Percentiles rank a stretch among this genome's conserved stretches.
phyloP scores from a whole-genome alignment of 2,113 vertebrate species.

The Tor tambroides region DNA sequence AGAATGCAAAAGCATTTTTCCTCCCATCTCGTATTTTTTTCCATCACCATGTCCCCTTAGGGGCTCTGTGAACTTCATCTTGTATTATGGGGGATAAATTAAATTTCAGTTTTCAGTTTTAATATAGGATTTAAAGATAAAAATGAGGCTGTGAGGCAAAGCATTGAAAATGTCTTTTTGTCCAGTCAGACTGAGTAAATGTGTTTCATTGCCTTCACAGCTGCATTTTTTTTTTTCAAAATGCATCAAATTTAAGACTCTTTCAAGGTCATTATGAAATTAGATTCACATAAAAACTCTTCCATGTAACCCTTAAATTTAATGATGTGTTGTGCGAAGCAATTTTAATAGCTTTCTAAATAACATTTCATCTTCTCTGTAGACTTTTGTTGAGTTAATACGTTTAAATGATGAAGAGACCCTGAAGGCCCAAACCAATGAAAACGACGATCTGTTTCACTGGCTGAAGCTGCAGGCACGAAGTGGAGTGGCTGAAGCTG shows the following conservation, averaged over 20 bases:
- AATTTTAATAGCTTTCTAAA: background rate
- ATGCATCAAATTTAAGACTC: background rate
- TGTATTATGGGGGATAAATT: background rate
- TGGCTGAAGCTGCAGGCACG: conserved; percentile 79
- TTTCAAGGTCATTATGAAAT: background rate
- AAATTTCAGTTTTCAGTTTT: background rate
- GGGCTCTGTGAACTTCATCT: background rate
- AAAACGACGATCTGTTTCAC: conserved; percentile 78
- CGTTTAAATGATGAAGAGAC: conserved; percentile 73
- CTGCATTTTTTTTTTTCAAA: too few relatives aligned
- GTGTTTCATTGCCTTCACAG: too few relatives aligned
- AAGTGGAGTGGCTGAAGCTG: conserved; percentile 74
- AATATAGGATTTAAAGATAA: background rate
- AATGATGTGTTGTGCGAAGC: background rate
- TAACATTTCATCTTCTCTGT: conserved; percentile 4
- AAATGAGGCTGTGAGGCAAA: background rate
- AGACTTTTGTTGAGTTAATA: conserved; percentile 79
- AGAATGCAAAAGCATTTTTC: background rate
- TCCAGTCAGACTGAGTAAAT: too few relatives aligned
- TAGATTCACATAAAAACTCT: background rate
- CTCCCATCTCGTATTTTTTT: background rate
- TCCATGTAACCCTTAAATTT: too few relatives aligned
- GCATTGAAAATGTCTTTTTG: background rate
- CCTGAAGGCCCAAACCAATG: conserved; percentile 72
- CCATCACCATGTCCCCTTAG: background rate